Evolutionary conservation across 2,888 invertebrate genomes (phyloP), one percentile per base, ranked within the genome.

Genomic region (Dusona sp.): DNA sequence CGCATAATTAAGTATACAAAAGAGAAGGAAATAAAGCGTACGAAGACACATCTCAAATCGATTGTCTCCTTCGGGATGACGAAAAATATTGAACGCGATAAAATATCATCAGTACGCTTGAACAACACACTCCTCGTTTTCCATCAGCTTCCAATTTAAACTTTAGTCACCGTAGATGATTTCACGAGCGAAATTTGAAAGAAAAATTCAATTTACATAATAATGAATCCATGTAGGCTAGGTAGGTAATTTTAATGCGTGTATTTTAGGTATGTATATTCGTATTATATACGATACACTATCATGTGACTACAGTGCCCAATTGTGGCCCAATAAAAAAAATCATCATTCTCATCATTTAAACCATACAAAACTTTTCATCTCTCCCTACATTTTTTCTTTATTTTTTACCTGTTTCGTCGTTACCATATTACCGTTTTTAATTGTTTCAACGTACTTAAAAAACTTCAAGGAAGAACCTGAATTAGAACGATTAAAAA

Each of bases 211-310:
- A 48, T 48, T 51, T 33, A 33, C 29, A 85, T 64, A 45, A 22
- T 61, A 29, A 83, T 42, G 48, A 38, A 70, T 73, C 65, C 42
- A 51, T 54, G 64, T 75, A 57, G 67, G 79, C 65, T 85, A 86
- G 84, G 83, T 88, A 89, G 87, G 86, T 89, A 83, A 88, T 88
- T 87, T 87, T 86, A 88, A 87, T 88, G 88, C 83, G 89, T 88
- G 87, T 89, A 86, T 82, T 88, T 68, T 88, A 88, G 86, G 84
- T 88, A 88, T 88, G 87, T 83, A 88, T 87, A 86, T 80, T 73
- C 86, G 77, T 85, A 83, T 75, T 83, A 86, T 61, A 61, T 82
- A 86, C 57, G 74, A 65, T 79, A 81, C 86, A 84, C 84, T 72
- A 83, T 84, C 84, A 80, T 88, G 87, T 89, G 89, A 87, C 84